Percentiles rank a stretch among this genome's conserved stretches.
These are phyloP conservation scores for Epizoanthus stellaris DNA, from an alignment of 92 coral and sea anemone species.

Conservation along the genomic window DNA sequence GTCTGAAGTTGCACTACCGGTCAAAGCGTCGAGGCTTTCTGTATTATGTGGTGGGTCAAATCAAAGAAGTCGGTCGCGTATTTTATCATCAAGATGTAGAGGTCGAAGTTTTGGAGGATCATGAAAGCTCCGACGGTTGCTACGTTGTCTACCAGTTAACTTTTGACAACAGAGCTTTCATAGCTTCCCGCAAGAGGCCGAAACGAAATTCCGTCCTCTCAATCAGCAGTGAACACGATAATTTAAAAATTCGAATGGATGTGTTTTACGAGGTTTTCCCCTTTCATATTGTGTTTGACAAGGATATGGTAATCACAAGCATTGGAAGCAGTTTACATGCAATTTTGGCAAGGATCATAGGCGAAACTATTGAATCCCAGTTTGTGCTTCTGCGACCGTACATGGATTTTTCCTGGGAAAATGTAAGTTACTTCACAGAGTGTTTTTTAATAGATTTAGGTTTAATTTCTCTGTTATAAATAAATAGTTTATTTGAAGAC, in stretches of 20 bases:
- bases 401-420: conserved; percentile 87
- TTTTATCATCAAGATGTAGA: conserved; percentile 78
- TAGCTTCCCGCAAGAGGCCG: conserved; percentile 72
- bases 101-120: conserved; percentile 72
- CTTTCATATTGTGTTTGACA: conserved; percentile 84
- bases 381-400: conserved; percentile 81
- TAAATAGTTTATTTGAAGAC: conserved; percentile 22
- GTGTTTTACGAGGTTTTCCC: conserved; percentile 90
- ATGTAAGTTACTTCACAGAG: conserved; percentile 57
- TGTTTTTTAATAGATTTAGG: conserved; percentile 1
- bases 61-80: conserved; percentile 80
- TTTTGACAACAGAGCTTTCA: conserved; percentile 82
- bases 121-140: conserved; percentile 73
- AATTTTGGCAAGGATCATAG: conserved; percentile 63
- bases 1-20: conserved; percentile 83
- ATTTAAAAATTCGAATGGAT: conserved; percentile 78
- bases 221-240: conserved; percentile 70
- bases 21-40: conserved; percentile 83
- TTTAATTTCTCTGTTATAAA: neutral
- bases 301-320: conserved; percentile 78
- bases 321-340: conserved; percentile 78
- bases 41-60: conserved; percentile 80
- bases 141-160: conserved; percentile 66
- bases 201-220: conserved; percentile 87
- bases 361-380: conserved; percentile 62